A percentile compares a stretch with the other conserved stretches of the same genome.
These are phyloP conservation scores for Malacosoma neustria DNA, from an alignment of 2,888 invertebrate species.

Conservation along the genomic window DNA sequence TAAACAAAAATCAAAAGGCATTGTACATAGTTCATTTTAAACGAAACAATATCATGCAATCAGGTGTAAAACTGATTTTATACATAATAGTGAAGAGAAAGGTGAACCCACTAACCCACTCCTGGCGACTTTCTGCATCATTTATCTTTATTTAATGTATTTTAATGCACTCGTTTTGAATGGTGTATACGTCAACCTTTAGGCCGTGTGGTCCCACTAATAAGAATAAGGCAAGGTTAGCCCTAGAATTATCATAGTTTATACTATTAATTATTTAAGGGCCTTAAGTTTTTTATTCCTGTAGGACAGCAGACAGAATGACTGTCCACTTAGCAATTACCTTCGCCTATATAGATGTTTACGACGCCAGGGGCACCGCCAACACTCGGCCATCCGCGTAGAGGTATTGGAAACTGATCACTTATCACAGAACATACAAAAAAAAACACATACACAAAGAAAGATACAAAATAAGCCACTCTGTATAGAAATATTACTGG, in stretches of 20 bases:
- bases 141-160: slow-evolving; percentile 30
- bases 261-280: no score
- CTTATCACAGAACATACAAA: slow-evolving; percentile 55
- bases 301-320: no score
- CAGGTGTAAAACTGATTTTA: slow-evolving; percentile 23
- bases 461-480: slow-evolving; percentile 9
- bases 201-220: no score
- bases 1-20: no score
- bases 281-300: no score
- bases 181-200: no score
- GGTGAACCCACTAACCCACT: slow-evolving; percentile 61
- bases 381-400: slow-evolving; percentile 9
- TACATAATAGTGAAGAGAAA: slow-evolving; percentile 42
- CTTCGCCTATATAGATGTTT: no score
- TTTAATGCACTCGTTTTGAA: no score
- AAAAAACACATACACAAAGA: neutral
- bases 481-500: slow-evolving; percentile 6
- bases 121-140: slow-evolving; percentile 38
- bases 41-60: slow-evolving; percentile 36
- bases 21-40: no score
- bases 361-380: neutral
- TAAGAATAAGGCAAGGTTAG: no score
- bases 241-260: no score
- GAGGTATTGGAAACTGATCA: slow-evolving; percentile 41
- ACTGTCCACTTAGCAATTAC: no score